Base-by-base conservation (phyloP, 2,888 invertebrate genomes). In the Nezara viridula region DNA sequence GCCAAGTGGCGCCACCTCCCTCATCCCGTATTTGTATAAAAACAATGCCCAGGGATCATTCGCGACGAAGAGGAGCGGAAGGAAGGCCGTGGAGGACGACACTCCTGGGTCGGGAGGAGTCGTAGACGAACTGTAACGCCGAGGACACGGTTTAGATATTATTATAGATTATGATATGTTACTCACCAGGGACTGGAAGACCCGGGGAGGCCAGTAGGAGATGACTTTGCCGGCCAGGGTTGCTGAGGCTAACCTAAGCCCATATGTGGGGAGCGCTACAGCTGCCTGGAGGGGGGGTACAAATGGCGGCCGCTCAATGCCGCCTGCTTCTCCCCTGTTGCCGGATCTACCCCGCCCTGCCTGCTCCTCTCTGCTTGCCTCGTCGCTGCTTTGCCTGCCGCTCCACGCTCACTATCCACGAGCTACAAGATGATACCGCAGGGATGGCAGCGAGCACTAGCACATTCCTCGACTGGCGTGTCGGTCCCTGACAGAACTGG, bases 301-400 rank as follows among this genome's bases (percentile, higher is more conserved):
- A 44, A 88, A 88, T 88, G 88, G 88, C 88, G 24, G 81, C 88
- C 88, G 47, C 81, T 88, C 88, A 88, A 88, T 88, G 81, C 88
- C 77, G 88, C 50, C 85, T 73, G 81, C 88, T 52, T 66, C 52
- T 90, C 77, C 55, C 50, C 85, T 90, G 77, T 88, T 66, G 87
- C 89, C 86, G 88, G 86, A 90, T 81, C 89, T 90, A 89, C 90
- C 89, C 85, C 90, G 88, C 81, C 77, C 81, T 50, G 44, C n/a
- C 81, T 44, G 44, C 9, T 40, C 40, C 16, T 24, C 9, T 7
- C 77, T 37, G 21, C 32, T 32, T 77, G 77, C 37, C 40, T 24
- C n/a, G 55, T 55, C 21, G 12, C 44, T 44, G 9, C 19, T 47
- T 60, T 52, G 21, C 24, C 27, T 87, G 27, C 66, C 27, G n/a